phyloP scores from a whole-genome alignment of 64 coral and sea anemone species.

The Dendrophyllia cribrosa region DNA sequence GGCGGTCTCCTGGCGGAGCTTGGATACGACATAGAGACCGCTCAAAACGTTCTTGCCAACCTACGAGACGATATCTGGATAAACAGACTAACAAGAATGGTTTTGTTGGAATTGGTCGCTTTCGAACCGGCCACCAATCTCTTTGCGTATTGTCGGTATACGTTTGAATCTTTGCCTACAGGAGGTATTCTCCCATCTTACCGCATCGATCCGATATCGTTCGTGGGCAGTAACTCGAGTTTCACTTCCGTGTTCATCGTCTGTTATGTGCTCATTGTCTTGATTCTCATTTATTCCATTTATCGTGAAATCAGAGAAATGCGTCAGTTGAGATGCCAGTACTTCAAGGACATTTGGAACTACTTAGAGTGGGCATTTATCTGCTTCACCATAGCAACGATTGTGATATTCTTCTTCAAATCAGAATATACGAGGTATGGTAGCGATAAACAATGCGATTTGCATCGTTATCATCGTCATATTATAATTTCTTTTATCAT shows the following conservation, averaged over 20 bases:
- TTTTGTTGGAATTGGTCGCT: constrained; percentile 46
- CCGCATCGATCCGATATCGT: constrained; percentile 41
- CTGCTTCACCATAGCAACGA: constrained; percentile 45
- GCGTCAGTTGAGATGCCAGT: background rate
- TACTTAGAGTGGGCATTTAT: constrained; percentile 56
- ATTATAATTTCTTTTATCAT: too few relatives aligned
- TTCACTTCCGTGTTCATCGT: constrained; percentile 36
- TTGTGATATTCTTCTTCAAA: constrained; percentile 56
- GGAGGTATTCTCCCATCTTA: constrained; percentile 45
- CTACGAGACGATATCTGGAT: constrained; percentile 50
- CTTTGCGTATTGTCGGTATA: constrained; percentile 23
- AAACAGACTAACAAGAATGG: constrained; percentile 12
- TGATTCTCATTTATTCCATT: constrained; percentile 53
- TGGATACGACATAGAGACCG: constrained; percentile 52
- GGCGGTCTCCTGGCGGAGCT: constrained; percentile 58
- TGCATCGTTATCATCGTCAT: too few relatives aligned
- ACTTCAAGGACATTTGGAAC: constrained; percentile 59
- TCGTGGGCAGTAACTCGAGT: constrained; percentile 47
- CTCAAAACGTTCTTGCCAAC: background rate
- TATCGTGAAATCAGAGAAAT: constrained; percentile 36
- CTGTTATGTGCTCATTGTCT: constrained; percentile 57
- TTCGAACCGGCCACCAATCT: constrained; percentile 34
- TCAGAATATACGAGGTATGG: constrained; percentile 21
- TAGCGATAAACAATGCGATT: too few relatives aligned
- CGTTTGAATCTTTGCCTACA: constrained; percentile 63